Evolutionary conservation across 2,113 vertebrate genomes (phyloP).

Genomic region (Cynocephalus volans): DNA sequence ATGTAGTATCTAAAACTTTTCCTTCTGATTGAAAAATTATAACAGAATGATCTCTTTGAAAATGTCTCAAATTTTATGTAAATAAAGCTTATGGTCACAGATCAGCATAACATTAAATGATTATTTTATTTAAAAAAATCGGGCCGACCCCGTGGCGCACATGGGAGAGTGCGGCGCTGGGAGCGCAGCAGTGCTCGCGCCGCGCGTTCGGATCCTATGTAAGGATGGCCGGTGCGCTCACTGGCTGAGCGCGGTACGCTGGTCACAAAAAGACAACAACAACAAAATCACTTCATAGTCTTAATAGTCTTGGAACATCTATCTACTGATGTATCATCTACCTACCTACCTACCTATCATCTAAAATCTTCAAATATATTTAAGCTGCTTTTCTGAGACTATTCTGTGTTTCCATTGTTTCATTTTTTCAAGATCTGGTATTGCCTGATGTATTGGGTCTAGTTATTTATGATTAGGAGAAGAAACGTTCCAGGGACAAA

Average conservation of each 20-base stretch:
- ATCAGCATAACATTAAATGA: not conserved
- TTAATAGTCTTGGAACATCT: not conserved
- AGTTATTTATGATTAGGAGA: not conserved
- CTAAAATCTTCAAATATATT: slow-evolving; percentile 7
- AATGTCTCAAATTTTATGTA: not conserved
- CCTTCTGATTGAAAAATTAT: not conserved
- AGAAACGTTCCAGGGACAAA: not conserved
- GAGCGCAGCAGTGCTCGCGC: too few species aligned
- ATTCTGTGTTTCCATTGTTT: not conserved
- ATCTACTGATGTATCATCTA: not conserved
- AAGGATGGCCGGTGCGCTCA: too few species aligned
- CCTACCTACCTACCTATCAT: not conserved
- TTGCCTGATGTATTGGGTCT: not conserved
- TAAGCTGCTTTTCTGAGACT: not conserved
- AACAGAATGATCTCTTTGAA: not conserved
- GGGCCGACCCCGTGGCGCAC: too few species aligned
- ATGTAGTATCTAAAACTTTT: slow-evolving; percentile 4
- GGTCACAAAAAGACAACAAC: too few species aligned
- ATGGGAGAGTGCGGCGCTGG: too few species aligned
- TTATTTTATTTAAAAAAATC: not conserved
- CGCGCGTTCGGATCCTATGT: too few species aligned
- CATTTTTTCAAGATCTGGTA: not conserved
- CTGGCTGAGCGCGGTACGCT: too few species aligned
- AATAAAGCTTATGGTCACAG: not conserved
- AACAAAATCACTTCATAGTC: not conserved